These are phyloP conservation scores for Brachionus manjavacas DNA, from an alignment of 1,140 invertebrate species.

Conservation along the genomic window DNA sequence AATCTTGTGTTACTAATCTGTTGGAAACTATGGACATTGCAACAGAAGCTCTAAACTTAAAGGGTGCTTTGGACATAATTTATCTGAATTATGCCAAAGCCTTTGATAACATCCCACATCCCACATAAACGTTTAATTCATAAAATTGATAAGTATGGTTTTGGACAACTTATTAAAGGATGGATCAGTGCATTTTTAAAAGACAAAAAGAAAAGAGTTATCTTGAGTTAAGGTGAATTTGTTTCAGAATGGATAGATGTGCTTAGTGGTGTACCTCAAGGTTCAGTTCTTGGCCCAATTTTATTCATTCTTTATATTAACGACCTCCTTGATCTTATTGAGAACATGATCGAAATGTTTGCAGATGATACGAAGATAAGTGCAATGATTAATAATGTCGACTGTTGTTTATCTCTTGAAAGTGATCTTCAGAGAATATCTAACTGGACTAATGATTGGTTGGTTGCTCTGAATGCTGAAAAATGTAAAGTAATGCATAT, in stretches of 20 bases:
- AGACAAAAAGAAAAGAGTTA: slow-evolving; percentile 42
- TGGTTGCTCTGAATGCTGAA: background rate
- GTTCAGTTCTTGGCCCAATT: slow-evolving; percentile 45
- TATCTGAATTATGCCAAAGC: background rate
- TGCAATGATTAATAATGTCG: background rate
- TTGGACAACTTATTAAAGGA: background rate
- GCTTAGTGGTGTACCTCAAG: slow-evolving; percentile 44
- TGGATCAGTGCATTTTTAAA: slow-evolving; percentile 27
- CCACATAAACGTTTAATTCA: background rate
- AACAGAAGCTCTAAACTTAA: background rate
- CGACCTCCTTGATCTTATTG: slow-evolving; percentile 41
- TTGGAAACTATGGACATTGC: background rate
- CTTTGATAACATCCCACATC: background rate
- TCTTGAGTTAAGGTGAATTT: slow-evolving; percentile 36
- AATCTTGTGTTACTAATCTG: background rate
- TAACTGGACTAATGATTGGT: background rate
- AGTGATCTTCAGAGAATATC: background rate
- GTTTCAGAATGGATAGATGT: slow-evolving; percentile 41
- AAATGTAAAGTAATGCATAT: slow-evolving; percentile 7
- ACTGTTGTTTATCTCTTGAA: background rate
- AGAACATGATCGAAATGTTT: background rate
- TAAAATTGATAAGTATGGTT: background rate
- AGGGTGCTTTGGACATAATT: background rate
- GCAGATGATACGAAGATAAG: slow-evolving; percentile 33
- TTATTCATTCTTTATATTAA: slow-evolving; percentile 46